Percentiles rank a stretch among this genome's conserved stretches.
These are phyloP conservation scores for Periplaneta americana DNA, from an alignment of 1,140 invertebrate genomes.

Conservation along the genomic window DNA sequence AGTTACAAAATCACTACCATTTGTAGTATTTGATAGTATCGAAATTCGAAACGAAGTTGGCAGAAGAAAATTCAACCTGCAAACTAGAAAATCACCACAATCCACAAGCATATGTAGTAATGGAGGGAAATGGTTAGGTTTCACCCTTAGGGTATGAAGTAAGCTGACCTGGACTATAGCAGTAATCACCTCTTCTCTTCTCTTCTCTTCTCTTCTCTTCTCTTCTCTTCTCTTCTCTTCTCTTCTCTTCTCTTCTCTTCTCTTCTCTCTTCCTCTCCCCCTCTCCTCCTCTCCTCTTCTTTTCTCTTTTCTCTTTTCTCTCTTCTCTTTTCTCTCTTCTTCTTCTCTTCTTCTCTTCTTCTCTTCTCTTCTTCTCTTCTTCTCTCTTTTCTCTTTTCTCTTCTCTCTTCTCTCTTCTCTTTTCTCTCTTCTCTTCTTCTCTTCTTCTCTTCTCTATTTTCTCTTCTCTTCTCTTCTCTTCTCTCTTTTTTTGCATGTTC, in stretches of 20 bases:
- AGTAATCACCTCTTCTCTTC: no score
- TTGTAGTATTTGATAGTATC: no score
- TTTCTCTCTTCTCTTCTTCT: neutral
- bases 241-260: neutral
- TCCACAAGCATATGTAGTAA: no score
- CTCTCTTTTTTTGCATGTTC: neutral
- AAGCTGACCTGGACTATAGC: no score
- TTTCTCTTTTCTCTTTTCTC: neutral
- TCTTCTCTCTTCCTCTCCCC: neutral
- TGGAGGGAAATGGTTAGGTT: no score
- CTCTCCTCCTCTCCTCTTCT: neutral
- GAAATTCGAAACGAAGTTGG: no score
- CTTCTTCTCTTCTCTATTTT: neutral
- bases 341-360: neutral
- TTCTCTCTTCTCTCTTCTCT: neutral
- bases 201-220: no score
- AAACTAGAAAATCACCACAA: no score
- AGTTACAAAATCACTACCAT: no score
- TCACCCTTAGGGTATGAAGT: no score
- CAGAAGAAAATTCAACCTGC: no score
- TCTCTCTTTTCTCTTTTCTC: neutral
- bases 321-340: neutral
- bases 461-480: neutral
- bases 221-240: neutral
- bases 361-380: no score